Conservation (phyloP, 2,113 vertebrate genomes). For the Cebus imitator region DNA sequence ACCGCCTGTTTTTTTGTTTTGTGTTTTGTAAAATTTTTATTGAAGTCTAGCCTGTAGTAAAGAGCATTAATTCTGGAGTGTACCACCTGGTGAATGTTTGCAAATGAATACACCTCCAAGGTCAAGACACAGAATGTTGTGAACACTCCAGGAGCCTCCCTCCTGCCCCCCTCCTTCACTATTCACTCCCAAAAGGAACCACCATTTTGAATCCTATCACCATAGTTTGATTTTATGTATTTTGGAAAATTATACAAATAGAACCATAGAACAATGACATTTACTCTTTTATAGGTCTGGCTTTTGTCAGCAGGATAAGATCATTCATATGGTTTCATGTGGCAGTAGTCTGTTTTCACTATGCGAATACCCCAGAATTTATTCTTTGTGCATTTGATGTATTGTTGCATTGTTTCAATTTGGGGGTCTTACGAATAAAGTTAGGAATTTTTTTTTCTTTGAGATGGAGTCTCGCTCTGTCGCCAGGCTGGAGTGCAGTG, state of each 20-base stretch:
- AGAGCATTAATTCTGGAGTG: neutral
- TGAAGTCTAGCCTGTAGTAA: neutral
- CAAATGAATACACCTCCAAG: neutral
- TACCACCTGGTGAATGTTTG: neutral
- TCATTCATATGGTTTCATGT: neutral
- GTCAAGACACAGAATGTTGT: neutral
- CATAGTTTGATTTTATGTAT: neutral
- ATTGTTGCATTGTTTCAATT: neutral
- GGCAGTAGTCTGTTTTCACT: neutral
- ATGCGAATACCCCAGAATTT: neutral
- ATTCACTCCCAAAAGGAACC: neutral
- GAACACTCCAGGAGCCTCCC: neutral
- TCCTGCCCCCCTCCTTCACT: neutral
- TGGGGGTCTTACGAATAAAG: neutral
- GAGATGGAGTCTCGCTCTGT: too few relatives aligned
- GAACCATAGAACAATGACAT: neutral
- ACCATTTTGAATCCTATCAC: neutral
- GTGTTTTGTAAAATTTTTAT: neutral
- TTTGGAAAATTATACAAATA: neutral
- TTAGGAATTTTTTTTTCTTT: neutral
- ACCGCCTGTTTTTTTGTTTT: neutral
- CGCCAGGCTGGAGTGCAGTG: too few relatives aligned
- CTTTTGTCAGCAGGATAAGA: neutral
- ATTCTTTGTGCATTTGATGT: neutral
- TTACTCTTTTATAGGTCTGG: neutral